phyloP scores from a whole-genome alignment of 2,113 vertebrate genomes.

The Guaruba guarouba region DNA sequence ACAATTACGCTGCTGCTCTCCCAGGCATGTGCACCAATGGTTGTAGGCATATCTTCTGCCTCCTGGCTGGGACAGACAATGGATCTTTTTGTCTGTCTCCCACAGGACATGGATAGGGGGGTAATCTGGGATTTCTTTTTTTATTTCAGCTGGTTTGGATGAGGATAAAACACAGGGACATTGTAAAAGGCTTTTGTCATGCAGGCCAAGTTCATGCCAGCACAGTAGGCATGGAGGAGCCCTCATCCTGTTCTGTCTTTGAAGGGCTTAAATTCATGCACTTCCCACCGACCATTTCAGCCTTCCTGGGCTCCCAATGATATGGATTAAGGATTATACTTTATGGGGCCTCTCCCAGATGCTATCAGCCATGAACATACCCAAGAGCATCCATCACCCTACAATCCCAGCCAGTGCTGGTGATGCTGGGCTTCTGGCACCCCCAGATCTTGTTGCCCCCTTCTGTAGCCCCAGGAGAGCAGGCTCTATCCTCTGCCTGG shows the following conservation, averaged over 20 bases:
- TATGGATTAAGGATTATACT: not conserved
- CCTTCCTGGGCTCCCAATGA: not conserved
- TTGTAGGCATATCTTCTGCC: not conserved
- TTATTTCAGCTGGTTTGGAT: not conserved
- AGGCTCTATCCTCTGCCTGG: accelerated
- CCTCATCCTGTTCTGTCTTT: not conserved
- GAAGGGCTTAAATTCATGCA: not conserved
- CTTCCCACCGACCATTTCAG: not conserved
- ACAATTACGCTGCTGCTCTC: not conserved
- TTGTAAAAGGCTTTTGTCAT: not conserved
- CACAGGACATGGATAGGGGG: not conserved
- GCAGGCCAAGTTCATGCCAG: not conserved
- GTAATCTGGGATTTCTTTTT: not conserved
- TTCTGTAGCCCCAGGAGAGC: not conserved
- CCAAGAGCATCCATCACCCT: accelerated
- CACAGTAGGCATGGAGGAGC: accelerated
- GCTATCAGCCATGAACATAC: not conserved
- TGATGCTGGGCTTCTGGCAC: not conserved
- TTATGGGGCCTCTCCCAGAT: not conserved
- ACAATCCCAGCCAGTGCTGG: not conserved
- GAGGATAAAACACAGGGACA: not conserved
- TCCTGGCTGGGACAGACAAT: accelerated
- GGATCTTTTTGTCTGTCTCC: not conserved
- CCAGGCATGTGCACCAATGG: accelerated
- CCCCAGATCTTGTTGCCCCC: accelerated